Conservation (phyloP, 37 sponge, comb jelly and placozoan species). For the Crambe crambe region DNA sequence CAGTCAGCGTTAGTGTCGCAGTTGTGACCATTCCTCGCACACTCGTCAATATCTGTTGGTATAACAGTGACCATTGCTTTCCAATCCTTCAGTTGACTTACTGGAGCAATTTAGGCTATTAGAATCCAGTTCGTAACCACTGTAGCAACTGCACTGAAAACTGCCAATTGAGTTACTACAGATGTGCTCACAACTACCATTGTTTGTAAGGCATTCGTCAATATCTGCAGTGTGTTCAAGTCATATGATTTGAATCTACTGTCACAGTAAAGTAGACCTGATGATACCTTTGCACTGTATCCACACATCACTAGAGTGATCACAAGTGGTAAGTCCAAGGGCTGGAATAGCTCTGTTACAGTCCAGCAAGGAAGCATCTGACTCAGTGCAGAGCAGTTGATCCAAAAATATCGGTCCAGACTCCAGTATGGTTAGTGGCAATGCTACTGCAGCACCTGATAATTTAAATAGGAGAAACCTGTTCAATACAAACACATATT, state of each 20-base stretch:
- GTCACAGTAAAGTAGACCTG: background rate
- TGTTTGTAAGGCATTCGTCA: slow-evolving; percentile 31
- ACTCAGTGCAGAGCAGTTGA: slow-evolving; percentile 10
- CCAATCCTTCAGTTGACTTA: background rate
- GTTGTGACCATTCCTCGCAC: too few relatives aligned
- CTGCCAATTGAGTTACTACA: slow-evolving; percentile 54
- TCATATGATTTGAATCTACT: background rate
- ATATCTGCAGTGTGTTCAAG: slow-evolving; percentile 30
- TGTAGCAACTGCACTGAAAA: slow-evolving; percentile 16
- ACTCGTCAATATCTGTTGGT: slow-evolving; percentile 49
- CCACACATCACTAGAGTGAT: slow-evolving; percentile 30
- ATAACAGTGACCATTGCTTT: too few relatives aligned
- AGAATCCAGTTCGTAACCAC: slow-evolving; percentile 13
- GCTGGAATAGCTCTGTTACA: background rate
- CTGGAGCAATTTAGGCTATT: slow-evolving; percentile 26
- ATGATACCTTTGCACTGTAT: slow-evolving; percentile 13
- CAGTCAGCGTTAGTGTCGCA: slow-evolving; percentile 42
- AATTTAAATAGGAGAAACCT: background rate
- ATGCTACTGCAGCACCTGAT: background rate
- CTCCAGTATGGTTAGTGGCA: background rate
- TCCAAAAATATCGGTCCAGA: slow-evolving; percentile 32
- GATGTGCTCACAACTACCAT: slow-evolving; percentile 35
- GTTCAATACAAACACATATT: too few relatives aligned
- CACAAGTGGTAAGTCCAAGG: slow-evolving; percentile 22
- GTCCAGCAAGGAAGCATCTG: slow-evolving; percentile 6